Base-by-base conservation (phyloP, 1,140 invertebrate species). In the Leptinotarsa lineolata region DNA sequence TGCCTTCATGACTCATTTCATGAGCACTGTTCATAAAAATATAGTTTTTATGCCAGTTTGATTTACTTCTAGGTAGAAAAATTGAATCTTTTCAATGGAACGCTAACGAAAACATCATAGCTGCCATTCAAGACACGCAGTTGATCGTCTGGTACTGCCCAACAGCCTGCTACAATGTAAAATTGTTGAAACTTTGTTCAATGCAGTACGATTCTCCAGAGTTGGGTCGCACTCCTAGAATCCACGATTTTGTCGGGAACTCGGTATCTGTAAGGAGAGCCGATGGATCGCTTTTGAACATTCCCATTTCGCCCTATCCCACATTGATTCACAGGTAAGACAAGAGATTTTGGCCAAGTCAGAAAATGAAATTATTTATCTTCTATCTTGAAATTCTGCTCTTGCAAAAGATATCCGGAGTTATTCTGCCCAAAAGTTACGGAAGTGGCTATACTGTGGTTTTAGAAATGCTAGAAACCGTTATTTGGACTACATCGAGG, bases 61-160 rank as follows among this genome's bases (percentile, higher is more conserved):
- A 54, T 54, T 63, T 22, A 24, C 4, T 63, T 63, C 63, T 72
- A 93, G 92, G 91, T 75, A 87, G 88, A 21, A 94, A 95, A 89
- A 90, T 95, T 2, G 90, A 93, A 45, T 91, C 91, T 16, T 89
- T 96, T 60, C 87, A 86, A 74, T 97, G 95, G 94, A 94, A 95
- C 79, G 91, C 91, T 68, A 90, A 91, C 72, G 89, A 92, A 2
- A 96, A 96, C 83, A 94, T 96, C 81, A 84, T 97, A 73, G 93
- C 92, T 24, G 93, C 92, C 2, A 90, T 97, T 72, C 89, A 95
- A 76, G 95, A 97, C 78, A 88, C 91, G 1, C 92, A 90, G 77
- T 85, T 97, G 21, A 90, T 91, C 21, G 90, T 97, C n/a, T 97
- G 94, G 92, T 91, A 93, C 75, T 95, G 92, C 82, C 96, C 96